A percentile compares a stretch with the other conserved stretches of the same genome.
phyloP scores from a whole-genome alignment of 2,888 invertebrate genomes.

The Drosophila nr. perissopoda region DNA sequence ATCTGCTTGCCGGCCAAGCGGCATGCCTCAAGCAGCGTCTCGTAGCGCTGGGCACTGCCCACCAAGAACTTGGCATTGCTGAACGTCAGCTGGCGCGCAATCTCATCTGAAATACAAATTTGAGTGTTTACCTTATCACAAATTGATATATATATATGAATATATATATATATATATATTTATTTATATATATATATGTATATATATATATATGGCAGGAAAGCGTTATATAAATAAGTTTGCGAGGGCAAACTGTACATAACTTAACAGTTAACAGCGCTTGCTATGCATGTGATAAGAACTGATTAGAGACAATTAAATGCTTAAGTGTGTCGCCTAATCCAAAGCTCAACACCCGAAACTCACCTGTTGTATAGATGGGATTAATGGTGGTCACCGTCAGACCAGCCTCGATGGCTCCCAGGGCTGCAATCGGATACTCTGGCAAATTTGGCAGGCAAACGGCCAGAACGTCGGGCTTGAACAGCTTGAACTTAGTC shows the following conservation, averaged over 20 bases:
- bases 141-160: not conserved
- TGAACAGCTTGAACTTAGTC: conserved; percentile 88
- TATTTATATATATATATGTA: not conserved
- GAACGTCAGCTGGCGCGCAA: conserved; percentile 87
- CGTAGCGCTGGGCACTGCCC: conserved; percentile 87
- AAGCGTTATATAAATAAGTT: no score
- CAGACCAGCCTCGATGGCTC: conserved; percentile 89
- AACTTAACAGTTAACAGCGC: not conserved
- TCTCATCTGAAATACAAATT: conserved; percentile 87
- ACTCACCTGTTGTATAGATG: conserved; percentile 88
- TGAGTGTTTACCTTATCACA: not conserved
- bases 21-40: conserved; percentile 85
- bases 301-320: conserved; percentile 31
- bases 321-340: conserved; percentile 20
- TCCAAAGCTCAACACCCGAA: not conserved
- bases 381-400: conserved; percentile 91
- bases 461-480: conserved; percentile 89
- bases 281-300: conserved; percentile 25
- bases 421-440: conserved; percentile 88
- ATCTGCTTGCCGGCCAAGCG: conserved; percentile 84
- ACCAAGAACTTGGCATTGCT: conserved; percentile 89
- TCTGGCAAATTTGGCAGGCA: conserved; percentile 92
- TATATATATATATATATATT: no score
- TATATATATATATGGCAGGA: not conserved
- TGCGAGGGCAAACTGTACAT: no score